These are phyloP conservation scores for Corythaeola cristata DNA, from an alignment of 2,113 vertebrate genomes.

Conservation along the genomic window DNA sequence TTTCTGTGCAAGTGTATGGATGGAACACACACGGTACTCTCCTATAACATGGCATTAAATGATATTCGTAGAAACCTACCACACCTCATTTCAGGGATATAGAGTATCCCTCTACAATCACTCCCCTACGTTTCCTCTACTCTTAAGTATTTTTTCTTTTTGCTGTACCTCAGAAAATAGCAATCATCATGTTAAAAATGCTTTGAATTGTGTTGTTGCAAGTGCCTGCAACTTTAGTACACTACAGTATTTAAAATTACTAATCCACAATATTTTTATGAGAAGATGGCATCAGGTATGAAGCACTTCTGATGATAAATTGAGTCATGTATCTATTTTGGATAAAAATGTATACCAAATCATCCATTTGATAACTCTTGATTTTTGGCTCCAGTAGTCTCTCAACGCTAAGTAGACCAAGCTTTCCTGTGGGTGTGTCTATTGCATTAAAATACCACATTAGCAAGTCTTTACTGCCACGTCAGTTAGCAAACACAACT, in stretches of 20 bases:
- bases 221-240: background rate
- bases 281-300: background rate
- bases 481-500: background rate
- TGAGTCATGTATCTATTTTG: background rate
- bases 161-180: background rate
- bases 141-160: background rate
- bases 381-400: background rate
- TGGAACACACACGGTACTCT: conserved; percentile 64
- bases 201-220: background rate
- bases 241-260: background rate
- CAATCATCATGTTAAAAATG: background rate
- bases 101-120: background rate
- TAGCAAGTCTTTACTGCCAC: background rate
- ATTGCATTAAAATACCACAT: background rate
- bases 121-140: background rate
- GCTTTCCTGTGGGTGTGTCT: background rate
- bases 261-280: background rate
- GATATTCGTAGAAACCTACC: conserved; percentile 13
- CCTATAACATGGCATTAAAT: conserved; percentile 22
- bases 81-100: conserved; percentile 63
- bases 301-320: background rate
- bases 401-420: background rate
- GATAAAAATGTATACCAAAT: background rate
- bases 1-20: conserved; percentile 49
- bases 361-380: background rate